Evolutionary conservation across 2,888 invertebrate genomes (phyloP).

Genomic region (Anagyrus pseudococci): DNA sequence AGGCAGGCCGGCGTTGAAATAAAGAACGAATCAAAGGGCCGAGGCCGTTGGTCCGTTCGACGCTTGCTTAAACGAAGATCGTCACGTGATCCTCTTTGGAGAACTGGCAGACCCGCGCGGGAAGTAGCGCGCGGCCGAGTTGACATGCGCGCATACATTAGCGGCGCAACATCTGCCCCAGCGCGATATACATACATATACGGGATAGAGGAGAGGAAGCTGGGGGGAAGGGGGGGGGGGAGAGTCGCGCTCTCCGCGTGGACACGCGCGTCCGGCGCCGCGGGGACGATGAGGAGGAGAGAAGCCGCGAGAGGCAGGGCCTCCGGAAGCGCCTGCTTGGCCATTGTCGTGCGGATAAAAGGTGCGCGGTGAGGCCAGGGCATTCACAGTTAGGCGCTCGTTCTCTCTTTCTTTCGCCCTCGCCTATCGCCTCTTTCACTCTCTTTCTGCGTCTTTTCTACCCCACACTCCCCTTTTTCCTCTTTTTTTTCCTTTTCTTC

Average conservation of each 20-base stretch:
- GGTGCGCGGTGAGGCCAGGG: too few species aligned
- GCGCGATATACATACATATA: too few species aligned
- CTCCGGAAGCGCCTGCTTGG: constrained; percentile 25
- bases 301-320: not conserved
- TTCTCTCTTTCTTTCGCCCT: not conserved
- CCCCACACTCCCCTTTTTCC: too few species aligned
- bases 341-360: constrained; percentile 34
- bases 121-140: constrained; percentile 27
- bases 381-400: not conserved
- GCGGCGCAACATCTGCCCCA: constrained; percentile 48
- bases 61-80: not conserved
- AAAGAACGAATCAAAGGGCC: constrained; percentile 16
- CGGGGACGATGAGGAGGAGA: not conserved
- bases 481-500: not conserved
- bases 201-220: constrained; percentile 17
- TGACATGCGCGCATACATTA: constrained; percentile 55
- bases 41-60: constrained; percentile 13
- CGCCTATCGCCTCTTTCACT: too few species aligned
- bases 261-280: constrained; percentile 39
- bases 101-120: not conserved
- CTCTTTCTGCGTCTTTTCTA: too few species aligned
- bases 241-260: too few species aligned
- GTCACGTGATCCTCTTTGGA: constrained; percentile 33
- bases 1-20: constrained; percentile 1
- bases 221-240: not conserved